Evolutionary conservation across 2,797 vertebrate species (phyloP), one percentile per base, ranked within the genome.

Genomic region (Sciurus vulgaris): DNA sequence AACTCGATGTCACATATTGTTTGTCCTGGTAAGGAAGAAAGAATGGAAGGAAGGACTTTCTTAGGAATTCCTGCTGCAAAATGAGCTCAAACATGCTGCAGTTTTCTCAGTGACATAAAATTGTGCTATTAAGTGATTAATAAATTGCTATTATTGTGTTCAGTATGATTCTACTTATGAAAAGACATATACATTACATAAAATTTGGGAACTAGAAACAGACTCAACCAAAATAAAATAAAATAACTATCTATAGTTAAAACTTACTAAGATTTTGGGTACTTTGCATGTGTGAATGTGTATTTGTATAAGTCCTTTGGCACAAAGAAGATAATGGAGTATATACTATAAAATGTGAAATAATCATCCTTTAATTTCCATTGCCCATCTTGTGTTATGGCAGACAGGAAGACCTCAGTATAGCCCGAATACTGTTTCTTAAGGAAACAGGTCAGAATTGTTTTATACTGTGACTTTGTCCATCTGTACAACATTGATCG

Each of bases 1-100:
- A 78, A 69, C 56, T 24, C 49, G 44, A 93, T 49, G 13, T 5
- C 20, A 20, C 76, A 20, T 26, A 0, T 44, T 76, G 9, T 81
- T 54, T 49, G 44, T 84, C 49, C 61, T 7, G 78, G 20, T 2
- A 88, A 88, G 12, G 24, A 70, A 67, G 26, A 38, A n/a, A 70
- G 13, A 26, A 10, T 22, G n/a, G 5, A 88, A 88, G 18, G 14
- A 61, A 61, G 38, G 61, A 44, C 0, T 0, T 28, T 70, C 67
- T 86, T 41, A 85, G 20, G 91, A 76, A 86, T 67, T 88, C 9
- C 30, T 82, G 7, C 76, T 87, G 70, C 18, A 70, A 89, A 93
- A 59, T 41, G 18, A 78, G 24, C 30, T 72, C 26, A 61, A n/a
- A 44, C 14, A 67, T 38, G 35, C 41, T 76, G 3, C 14, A 59